Evolutionary conservation across 2,113 vertebrate species (phyloP).

Genomic region (Lophotis ruficrista): DNA sequence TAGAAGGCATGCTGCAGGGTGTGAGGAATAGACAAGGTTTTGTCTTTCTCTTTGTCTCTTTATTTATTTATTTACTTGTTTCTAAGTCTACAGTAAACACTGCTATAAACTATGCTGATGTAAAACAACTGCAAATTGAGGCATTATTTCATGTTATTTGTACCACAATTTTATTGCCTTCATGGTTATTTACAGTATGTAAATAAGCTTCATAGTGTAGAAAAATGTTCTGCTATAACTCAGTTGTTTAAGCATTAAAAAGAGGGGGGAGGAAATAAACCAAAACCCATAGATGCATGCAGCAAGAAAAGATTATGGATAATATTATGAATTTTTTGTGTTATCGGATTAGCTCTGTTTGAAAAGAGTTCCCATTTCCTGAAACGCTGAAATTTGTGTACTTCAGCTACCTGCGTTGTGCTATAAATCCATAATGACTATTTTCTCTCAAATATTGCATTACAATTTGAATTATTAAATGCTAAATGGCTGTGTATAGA

Average conservation of each 20-base stretch:
- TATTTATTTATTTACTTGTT: constrained; percentile 29
- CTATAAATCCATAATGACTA: constrained; percentile 57
- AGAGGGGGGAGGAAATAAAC: background rate
- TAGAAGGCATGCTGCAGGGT: background rate
- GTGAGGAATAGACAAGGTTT: background rate
- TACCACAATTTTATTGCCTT: constrained; percentile 63
- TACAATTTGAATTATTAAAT: constrained; percentile 60
- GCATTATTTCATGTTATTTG: constrained; percentile 70
- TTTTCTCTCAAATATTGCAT: constrained; percentile 36
- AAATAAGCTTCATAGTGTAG: constrained; percentile 56
- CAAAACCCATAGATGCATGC: background rate
- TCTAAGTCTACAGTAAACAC: constrained; percentile 28
- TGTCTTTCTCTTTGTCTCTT: background rate
- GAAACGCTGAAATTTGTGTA: constrained; percentile 40
- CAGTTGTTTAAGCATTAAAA: constrained; percentile 43
- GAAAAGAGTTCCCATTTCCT: constrained; percentile 43
- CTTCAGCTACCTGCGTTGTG: constrained; percentile 57
- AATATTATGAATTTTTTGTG: background rate
- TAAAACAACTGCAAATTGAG: constrained; percentile 64
- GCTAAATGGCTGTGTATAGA: background rate
- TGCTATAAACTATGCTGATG: constrained; percentile 57
- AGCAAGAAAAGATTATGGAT: constrained; percentile 38
- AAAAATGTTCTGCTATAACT: constrained; percentile 65
- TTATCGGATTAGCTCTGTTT: constrained; percentile 61
- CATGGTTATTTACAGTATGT: constrained; percentile 70